Evolutionary conservation across 64 coral and sea anemone genomes (phyloP).

Genomic region (Anthopleura sola): DNA sequence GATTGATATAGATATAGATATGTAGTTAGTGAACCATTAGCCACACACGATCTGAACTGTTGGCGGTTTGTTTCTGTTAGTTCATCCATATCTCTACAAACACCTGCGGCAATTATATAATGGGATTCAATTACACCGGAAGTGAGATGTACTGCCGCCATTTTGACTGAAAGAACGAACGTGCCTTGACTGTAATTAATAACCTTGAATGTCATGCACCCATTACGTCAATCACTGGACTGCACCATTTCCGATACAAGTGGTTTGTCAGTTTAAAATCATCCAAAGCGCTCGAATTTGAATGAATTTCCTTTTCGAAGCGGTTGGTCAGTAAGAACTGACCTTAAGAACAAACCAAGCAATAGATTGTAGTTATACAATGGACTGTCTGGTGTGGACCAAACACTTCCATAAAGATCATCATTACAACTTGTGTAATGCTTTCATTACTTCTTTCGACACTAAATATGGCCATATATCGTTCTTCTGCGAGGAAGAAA

Average conservation of each 20-base stretch:
- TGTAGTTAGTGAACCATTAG: not conserved
- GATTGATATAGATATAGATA: not conserved
- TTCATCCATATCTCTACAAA: not conserved
- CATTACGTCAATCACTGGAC: slow-evolving; percentile 6
- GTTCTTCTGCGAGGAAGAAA: not conserved
- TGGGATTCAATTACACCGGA: not conserved
- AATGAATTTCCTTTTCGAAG: not conserved
- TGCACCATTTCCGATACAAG: slow-evolving; percentile 1
- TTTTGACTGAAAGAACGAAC: slow-evolving; percentile 9
- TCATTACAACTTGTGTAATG: slow-evolving; percentile 16
- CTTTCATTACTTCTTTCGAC: not conserved
- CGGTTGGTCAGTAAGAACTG: not conserved
- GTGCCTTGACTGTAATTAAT: slow-evolving; percentile 17
- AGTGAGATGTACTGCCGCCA: not conserved
- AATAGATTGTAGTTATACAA: no score
- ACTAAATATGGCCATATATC: slow-evolving; percentile 2
- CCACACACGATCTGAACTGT: not conserved
- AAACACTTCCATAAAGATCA: not conserved
- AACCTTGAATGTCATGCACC: not conserved
- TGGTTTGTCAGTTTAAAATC: not conserved
- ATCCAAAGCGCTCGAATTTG: not conserved
- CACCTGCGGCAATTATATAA: not conserved
- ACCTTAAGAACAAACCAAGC: no score
- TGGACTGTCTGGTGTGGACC: not conserved
- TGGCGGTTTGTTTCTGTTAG: not conserved